A percentile compares a stretch with the other conserved stretches of the same genome.
These are phyloP conservation scores for Drosophila prolongata DNA, from an alignment of 2,888 invertebrate species.

Conservation along the genomic window DNA sequence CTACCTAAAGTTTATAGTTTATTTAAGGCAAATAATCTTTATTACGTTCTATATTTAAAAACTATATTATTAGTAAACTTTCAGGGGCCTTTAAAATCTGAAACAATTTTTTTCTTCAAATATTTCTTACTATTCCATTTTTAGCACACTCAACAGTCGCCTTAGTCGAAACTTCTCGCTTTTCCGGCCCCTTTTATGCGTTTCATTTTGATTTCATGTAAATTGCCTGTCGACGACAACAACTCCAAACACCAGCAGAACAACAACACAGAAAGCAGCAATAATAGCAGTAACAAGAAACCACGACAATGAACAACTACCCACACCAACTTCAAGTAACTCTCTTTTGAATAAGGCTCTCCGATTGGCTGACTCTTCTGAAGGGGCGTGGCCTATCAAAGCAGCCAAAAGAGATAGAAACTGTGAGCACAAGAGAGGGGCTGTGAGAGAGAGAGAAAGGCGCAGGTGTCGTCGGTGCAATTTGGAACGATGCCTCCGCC, in stretches of 20 bases:
- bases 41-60: no score
- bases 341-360: constrained; percentile 2
- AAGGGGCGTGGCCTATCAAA: constrained; percentile 25
- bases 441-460: neutral
- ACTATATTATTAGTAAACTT: no score
- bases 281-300: constrained; percentile 34
- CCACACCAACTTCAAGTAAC: constrained; percentile 20
- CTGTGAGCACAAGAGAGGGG: no score
- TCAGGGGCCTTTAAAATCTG: no score
- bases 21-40: no score
- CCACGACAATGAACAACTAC: constrained; percentile 32
- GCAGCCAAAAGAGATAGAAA: constrained; percentile 1
- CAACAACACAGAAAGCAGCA: constrained; percentile 61
- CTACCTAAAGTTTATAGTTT: no score
- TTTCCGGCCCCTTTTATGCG: constrained; percentile 46
- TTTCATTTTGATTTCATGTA: constrained; percentile 79
- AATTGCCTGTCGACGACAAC: constrained; percentile 76
- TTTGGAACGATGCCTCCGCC: constrained; percentile 45
- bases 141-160: constrained; percentile 29
- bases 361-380: constrained; percentile 24
- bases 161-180: neutral
- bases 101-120: no score
- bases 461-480: constrained; percentile 69
- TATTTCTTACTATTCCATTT: neutral
- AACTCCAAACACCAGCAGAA: constrained; percentile 55